Evolutionary conservation across 2,888 invertebrate species (phyloP), one percentile per base, ranked within the genome.

Genomic region (Hedychridium roseum): DNA sequence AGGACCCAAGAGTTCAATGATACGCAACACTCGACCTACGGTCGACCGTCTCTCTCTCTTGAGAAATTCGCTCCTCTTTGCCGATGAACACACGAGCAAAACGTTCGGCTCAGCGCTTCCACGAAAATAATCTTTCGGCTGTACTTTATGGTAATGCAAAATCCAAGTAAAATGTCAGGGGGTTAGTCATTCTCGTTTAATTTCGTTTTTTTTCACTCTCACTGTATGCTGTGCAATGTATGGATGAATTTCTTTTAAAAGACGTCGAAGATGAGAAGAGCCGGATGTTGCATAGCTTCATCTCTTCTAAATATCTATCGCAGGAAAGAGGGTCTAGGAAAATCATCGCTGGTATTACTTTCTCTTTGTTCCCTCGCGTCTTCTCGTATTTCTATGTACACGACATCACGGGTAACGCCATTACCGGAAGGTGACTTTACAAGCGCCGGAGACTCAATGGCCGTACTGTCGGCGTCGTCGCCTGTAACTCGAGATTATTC

Each of bases 401-500:
- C 51, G 57, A 57, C 57, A 57, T 51, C 57, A 37, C 38, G 42
- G 54, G 48, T 45, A 42, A 55, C 52, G 55, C 55, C 59, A 59
- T 60, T 60, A 53, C 53, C 59, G 55, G 55, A 55, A 60, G 59
- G 43, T 48, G 42, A 37, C 45, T 20, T 50, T 50, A 43, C 47
- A 43, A 59, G 43, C 51, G 49, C 56, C 47, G 44, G 50, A 54
- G 50, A 50, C 51, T 42, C 59, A 56, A 62, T 45, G 51, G 40
- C 54, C 49, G 50, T 32, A 57, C 55, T 57, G 57, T 44, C 53
- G 41, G 57, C 54, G 59, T 37, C 46, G 64, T 63, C 51, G 57
- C 56, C 47, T 62, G 70, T 68, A 69, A 71, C 63, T 64, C 54
- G 66, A 69, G 65, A 70, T 70, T 68, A 70, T 67, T 67, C 63